phyloP scores from a whole-genome alignment of 2,113 vertebrate species.

The Epinephelus fuscoguttatus region DNA sequence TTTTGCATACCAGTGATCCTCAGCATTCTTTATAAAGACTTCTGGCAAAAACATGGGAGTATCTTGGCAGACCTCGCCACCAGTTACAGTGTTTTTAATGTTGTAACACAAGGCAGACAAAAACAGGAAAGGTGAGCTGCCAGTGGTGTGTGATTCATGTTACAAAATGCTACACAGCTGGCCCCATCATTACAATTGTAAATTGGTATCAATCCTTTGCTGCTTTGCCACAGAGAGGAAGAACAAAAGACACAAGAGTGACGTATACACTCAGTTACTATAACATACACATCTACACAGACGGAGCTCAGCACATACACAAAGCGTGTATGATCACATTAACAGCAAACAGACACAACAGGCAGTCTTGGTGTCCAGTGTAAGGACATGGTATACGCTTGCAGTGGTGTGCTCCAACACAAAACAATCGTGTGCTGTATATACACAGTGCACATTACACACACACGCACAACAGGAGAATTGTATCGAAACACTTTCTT shows the following conservation, averaged over 20 bases:
- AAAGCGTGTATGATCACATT: slow-evolving; percentile 21
- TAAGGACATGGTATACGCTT: slow-evolving; percentile 23
- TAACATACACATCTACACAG: slow-evolving; percentile 10
- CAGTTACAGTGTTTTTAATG: slow-evolving; percentile 51
- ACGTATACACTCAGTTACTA: slow-evolving; percentile 15
- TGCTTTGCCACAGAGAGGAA: background rate
- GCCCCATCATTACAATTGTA: slow-evolving; percentile 42
- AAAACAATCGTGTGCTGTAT: slow-evolving; percentile 1
- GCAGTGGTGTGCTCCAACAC: background rate
- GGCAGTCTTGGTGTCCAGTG: slow-evolving; percentile 1
- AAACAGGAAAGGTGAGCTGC: slow-evolving; percentile 78
- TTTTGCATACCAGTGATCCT: slow-evolving; percentile 5
- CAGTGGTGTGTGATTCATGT: slow-evolving; percentile 42
- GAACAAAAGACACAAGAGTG: slow-evolving; percentile 25
- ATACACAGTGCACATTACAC: background rate
- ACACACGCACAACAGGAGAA: slow-evolving; percentile 19
- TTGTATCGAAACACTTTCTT: slow-evolving; percentile 37
- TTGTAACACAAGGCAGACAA: slow-evolving; percentile 52
- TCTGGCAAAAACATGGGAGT: slow-evolving; percentile 25
- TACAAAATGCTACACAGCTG: slow-evolving; percentile 44
- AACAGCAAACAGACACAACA: slow-evolving; percentile 16
- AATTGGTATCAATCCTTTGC: background rate
- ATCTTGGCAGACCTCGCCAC: slow-evolving; percentile 41
- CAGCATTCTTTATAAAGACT: slow-evolving; percentile 12
- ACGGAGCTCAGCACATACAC: slow-evolving; percentile 8